A percentile compares a stretch with the other conserved stretches of the same genome.
phyloP scores from a whole-genome alignment of 2,797 vertebrate species.

The Acomys russatus region DNA sequence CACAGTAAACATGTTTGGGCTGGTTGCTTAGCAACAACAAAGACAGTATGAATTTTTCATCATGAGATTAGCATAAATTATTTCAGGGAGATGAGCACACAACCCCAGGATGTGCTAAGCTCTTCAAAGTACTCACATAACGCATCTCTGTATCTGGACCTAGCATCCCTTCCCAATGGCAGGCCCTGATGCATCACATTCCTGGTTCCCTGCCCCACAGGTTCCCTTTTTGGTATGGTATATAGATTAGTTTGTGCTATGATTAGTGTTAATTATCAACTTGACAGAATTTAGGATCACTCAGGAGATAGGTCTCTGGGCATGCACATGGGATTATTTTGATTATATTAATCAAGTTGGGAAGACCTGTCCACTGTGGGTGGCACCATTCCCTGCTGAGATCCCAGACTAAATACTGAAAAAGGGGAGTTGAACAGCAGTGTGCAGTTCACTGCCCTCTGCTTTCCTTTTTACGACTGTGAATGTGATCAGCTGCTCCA shows the following conservation, averaged over 20 bases:
- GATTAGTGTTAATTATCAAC: background rate
- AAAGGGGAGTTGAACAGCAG: background rate
- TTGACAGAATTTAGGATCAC: background rate
- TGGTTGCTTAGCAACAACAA: slow-evolving; percentile 81
- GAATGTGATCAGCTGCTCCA: background rate
- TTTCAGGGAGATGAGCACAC: slow-evolving; percentile 78
- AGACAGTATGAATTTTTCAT: slow-evolving; percentile 78
- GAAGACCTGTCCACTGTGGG: background rate
- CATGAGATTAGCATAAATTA: slow-evolving; percentile 74
- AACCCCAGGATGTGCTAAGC: slow-evolving; percentile 70
- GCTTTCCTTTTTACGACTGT: background rate
- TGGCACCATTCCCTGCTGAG: background rate
- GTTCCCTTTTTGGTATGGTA: background rate
- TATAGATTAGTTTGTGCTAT: background rate
- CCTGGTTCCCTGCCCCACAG: background rate
- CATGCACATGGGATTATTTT: background rate
- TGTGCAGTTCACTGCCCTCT: background rate
- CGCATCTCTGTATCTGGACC: background rate
- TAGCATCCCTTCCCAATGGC: background rate
- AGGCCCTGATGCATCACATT: background rate
- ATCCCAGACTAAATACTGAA: background rate
- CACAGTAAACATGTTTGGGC: slow-evolving; percentile 83
- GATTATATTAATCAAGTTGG: background rate
- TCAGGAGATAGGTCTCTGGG: background rate
- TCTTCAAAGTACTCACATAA: slow-evolving; percentile 50